Conservation (phyloP, 2,888 invertebrate genomes). For the Cyrtodaria siliqua region DNA sequence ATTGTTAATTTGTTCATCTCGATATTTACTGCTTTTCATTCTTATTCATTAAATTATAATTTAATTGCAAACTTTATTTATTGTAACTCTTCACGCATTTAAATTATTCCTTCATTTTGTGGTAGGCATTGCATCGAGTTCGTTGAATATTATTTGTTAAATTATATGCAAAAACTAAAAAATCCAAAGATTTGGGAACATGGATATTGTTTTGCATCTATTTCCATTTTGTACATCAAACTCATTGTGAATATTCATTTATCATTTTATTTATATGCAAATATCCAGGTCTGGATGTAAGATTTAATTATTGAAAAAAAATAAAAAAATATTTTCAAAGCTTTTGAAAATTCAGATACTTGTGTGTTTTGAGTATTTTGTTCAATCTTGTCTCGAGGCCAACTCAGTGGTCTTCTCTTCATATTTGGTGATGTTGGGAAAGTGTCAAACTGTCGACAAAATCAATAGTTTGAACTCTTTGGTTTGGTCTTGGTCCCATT, state of each 20-base stretch:
- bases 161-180: conserved; percentile 38
- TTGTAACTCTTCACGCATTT: conserved; percentile 42
- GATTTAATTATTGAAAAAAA: conserved; percentile 58
- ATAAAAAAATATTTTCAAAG: conserved; percentile 56
- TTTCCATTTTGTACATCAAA: conserved; percentile 21
- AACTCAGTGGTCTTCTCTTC: too few relatives aligned
- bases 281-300: conserved; percentile 64
- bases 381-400: too few relatives aligned
- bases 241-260: conserved; percentile 59
- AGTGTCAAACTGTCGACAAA: too few relatives aligned
- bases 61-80: conserved; percentile 56
- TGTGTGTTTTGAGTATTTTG: too few relatives aligned
- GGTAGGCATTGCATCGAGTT: conserved; percentile 29
- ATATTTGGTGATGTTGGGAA: too few relatives aligned
- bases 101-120: conserved; percentile 52
- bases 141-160: conserved; percentile 1
- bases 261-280: conserved; percentile 67
- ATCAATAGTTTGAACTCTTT: too few relatives aligned
- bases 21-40: conserved; percentile 60
- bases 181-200: conserved; percentile 53
- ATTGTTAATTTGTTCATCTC: conserved; percentile 27
- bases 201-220: background rate
- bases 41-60: conserved; percentile 29
- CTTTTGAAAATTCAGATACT: conserved; percentile 43
- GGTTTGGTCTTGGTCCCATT: too few relatives aligned